Evolutionary conservation across 2,888 invertebrate species (phyloP).

Genomic region (Ophonus ardosiacus): DNA sequence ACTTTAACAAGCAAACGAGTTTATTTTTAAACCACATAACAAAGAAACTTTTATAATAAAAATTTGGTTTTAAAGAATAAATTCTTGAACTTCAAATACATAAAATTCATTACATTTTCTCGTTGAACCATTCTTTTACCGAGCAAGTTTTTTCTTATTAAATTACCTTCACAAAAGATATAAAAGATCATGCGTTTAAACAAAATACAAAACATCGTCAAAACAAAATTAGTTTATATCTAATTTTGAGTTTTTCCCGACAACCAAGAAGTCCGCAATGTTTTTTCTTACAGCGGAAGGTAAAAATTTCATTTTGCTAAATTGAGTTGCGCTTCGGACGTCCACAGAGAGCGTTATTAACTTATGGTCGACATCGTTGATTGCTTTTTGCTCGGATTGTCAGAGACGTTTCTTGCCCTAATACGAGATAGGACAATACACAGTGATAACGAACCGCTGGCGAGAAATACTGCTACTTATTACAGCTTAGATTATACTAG

Average conservation of each 20-base stretch:
- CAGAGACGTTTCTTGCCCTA: constrained; percentile 44
- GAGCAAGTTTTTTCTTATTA: background rate
- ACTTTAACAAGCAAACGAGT: too few species aligned
- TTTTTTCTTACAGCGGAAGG: constrained; percentile 44
- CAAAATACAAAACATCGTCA: constrained; percentile 33
- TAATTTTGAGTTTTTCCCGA: constrained; percentile 28
- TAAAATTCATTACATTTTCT: background rate
- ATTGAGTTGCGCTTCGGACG: constrained; percentile 57
- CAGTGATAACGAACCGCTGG: constrained; percentile 31
- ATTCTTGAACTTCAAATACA: background rate
- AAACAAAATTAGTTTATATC: constrained; percentile 44
- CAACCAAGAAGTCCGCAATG: constrained; percentile 32
- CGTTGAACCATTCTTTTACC: background rate
- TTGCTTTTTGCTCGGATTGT: constrained; percentile 56
- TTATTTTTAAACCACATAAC: too few species aligned
- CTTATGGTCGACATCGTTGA: constrained; percentile 61
- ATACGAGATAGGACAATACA: background rate
- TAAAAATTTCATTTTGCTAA: constrained; percentile 61
- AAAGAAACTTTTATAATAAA: background rate
- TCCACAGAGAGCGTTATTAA: constrained; percentile 53
- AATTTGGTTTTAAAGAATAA: background rate
- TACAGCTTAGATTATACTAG: constrained; percentile 26
- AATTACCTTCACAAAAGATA: background rate
- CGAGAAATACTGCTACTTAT: constrained; percentile 33
- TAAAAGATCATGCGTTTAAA: constrained; percentile 22